Evolutionary conservation across 2,888 invertebrate genomes (phyloP).

Genomic region (Amphipyra tragopoginis): DNA sequence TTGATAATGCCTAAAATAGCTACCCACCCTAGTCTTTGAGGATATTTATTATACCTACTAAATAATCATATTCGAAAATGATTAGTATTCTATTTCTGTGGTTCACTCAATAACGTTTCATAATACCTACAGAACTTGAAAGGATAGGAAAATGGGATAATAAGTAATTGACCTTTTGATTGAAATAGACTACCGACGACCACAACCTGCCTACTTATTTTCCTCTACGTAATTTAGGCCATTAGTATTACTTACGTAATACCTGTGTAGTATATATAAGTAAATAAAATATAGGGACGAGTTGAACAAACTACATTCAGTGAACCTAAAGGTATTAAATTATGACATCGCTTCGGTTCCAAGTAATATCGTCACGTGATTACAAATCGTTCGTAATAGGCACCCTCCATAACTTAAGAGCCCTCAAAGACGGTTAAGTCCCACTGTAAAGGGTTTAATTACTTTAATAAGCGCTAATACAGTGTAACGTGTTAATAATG

Average conservation of each 20-base stretch:
- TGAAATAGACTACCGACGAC: conserved; percentile 19
- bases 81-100: conserved; percentile 5
- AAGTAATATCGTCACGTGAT: conserved; percentile 50
- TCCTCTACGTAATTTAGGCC: conserved; percentile 23
- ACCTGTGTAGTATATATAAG: neutral
- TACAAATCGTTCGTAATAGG: conserved; percentile 50
- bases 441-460: conserved; percentile 60
- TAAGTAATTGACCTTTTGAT: conserved; percentile 44
- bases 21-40: no score
- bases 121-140: conserved; percentile 26
- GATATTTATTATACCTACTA: no score
- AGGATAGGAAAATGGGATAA: conserved; percentile 9
- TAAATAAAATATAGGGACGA: conserved; percentile 5
- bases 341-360: conserved; percentile 29
- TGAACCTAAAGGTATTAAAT: conserved; percentile 13
- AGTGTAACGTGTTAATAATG: conserved; percentile 71
- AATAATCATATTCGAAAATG: conserved; percentile 10
- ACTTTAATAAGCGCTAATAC: conserved; percentile 65
- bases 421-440: conserved; percentile 53
- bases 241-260: conserved; percentile 18
- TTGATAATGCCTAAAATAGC: no score
- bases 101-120: conserved; percentile 13
- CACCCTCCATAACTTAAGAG: conserved; percentile 54
- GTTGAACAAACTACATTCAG: conserved; percentile 4
- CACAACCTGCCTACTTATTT: conserved; percentile 21